Evolutionary conservation across 1,140 invertebrate species (phyloP).

Genomic region (Drosophila sucinea): DNA sequence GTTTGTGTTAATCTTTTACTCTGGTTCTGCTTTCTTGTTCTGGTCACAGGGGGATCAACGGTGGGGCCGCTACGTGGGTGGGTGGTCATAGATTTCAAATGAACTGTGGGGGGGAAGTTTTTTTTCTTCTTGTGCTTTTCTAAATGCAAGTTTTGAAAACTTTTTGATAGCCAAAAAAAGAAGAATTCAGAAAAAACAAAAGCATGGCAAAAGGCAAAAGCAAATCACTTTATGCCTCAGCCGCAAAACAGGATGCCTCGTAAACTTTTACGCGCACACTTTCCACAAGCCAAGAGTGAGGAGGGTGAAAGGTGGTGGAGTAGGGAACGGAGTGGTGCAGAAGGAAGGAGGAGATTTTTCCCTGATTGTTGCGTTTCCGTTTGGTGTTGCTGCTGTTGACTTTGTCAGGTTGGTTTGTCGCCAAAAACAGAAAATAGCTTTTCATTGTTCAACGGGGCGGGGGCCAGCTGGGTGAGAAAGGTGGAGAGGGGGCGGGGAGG

Average conservation of each 20-base stretch:
- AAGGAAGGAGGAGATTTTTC: constrained; percentile 13
- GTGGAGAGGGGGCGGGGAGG: neutral
- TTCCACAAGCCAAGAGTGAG: constrained; percentile 27
- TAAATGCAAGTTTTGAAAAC: constrained; percentile 73
- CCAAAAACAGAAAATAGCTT: constrained; percentile 74
- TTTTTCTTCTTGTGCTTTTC: constrained; percentile 40
- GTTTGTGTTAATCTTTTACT: constrained; percentile 75
- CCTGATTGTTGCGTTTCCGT: constrained; percentile 46
- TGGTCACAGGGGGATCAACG: constrained; percentile 54
- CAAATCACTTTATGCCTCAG: constrained; percentile 70
- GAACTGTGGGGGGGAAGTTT: constrained; percentile 36
- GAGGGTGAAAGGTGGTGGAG: neutral
- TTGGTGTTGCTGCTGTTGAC: constrained; percentile 34
- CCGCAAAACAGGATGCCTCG: constrained; percentile 63
- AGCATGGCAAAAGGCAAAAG: constrained; percentile 35
- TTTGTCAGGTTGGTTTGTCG: constrained; percentile 66
- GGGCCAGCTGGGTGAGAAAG: neutral
- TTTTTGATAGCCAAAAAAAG: constrained; percentile 67
- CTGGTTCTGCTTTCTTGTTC: constrained; percentile 24
- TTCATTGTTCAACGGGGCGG: constrained; percentile 59
- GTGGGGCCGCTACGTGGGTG: neutral
- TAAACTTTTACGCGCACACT: constrained; percentile 78
- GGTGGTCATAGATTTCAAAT: constrained; percentile 52
- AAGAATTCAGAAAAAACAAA: neutral
- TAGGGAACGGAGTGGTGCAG: neutral